Evolutionary conservation across 2,797 vertebrate genomes (phyloP).

Genomic region (Catharus ustulatus): DNA sequence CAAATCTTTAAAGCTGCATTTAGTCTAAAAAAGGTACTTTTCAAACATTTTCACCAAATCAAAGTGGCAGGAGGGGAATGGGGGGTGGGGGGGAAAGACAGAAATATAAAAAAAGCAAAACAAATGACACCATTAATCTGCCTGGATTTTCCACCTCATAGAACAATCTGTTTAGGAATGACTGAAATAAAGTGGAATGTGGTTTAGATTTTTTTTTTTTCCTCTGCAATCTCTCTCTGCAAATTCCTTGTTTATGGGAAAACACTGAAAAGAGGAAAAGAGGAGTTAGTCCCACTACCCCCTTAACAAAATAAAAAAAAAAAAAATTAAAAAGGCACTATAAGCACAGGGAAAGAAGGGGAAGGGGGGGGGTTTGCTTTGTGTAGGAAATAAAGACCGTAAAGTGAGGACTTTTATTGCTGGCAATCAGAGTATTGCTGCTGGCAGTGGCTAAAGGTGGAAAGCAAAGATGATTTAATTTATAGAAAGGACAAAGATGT

Average conservation of each 20-base stretch:
- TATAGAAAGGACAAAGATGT: constrained; percentile 84
- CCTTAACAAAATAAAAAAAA: neutral
- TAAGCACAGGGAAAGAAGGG: neutral
- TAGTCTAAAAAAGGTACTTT: constrained; percentile 50
- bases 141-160: constrained; percentile 76
- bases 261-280: constrained; percentile 55
- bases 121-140: constrained; percentile 79
- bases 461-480: constrained; percentile 84
- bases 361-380: constrained; percentile 54
- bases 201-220: constrained; percentile 19
- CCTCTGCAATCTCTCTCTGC: constrained; percentile 23
- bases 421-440: constrained; percentile 72
- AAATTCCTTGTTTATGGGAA: constrained; percentile 73
- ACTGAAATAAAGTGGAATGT: constrained; percentile 76
- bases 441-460: constrained; percentile 78
- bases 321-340: constrained; percentile 19
- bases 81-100: neutral
- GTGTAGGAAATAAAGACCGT: constrained; percentile 74
- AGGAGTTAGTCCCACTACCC: constrained; percentile 26
- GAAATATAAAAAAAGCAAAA: constrained; percentile 70
- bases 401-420: constrained; percentile 72
- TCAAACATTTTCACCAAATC: constrained; percentile 54
- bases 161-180: constrained; percentile 78
- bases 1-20: constrained; percentile 44
- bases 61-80: neutral